A percentile compares a stretch with the other conserved stretches of the same genome.
phyloP scores from a whole-genome alignment of 1,140 invertebrate genomes.

The Druon quercuslanigerum region DNA sequence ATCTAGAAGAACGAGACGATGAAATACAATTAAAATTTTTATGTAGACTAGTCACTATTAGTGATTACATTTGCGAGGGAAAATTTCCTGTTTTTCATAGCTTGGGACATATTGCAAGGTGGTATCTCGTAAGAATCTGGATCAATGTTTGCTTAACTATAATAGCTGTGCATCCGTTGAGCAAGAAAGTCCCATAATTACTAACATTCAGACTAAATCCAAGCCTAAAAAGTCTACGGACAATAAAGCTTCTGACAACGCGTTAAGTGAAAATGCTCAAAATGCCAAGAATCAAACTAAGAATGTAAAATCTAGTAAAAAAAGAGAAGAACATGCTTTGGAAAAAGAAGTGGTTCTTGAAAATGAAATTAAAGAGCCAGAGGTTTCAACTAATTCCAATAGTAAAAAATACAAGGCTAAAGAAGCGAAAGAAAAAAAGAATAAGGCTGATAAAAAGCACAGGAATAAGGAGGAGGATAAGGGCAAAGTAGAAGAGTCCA shows the following conservation, averaged over 20 bases:
- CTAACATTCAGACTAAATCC: slow-evolving; percentile 51
- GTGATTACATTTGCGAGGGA: background rate
- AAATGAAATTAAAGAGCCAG: slow-evolving; percentile 36
- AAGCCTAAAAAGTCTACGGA: slow-evolving; percentile 60
- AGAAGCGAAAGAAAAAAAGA: slow-evolving; percentile 68
- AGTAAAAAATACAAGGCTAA: slow-evolving; percentile 56
- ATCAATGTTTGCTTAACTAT: slow-evolving; percentile 46
- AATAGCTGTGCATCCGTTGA: slow-evolving; percentile 51
- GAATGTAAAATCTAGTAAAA: slow-evolving; percentile 5
- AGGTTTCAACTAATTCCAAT: background rate
- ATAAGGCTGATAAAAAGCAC: slow-evolving; percentile 67
- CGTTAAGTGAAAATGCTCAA: slow-evolving; percentile 32
- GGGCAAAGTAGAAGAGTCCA: slow-evolving; percentile 46
- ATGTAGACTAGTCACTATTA: background rate
- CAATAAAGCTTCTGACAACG: slow-evolving; percentile 42
- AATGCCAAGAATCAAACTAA: slow-evolving; percentile 30
- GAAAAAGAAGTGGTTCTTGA: background rate
- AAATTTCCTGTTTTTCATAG: slow-evolving; percentile 51
- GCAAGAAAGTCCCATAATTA: slow-evolving; percentile 46
- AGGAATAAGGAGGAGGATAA: slow-evolving; percentile 56
- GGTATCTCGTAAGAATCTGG: slow-evolving; percentile 54
- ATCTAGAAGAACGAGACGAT: no score
- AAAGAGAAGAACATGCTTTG: background rate
- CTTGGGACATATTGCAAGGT: slow-evolving; percentile 59
- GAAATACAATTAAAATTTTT: no score